Evolutionary conservation across 2,113 vertebrate genomes (phyloP).

Genomic region (Labeo catla): DNA sequence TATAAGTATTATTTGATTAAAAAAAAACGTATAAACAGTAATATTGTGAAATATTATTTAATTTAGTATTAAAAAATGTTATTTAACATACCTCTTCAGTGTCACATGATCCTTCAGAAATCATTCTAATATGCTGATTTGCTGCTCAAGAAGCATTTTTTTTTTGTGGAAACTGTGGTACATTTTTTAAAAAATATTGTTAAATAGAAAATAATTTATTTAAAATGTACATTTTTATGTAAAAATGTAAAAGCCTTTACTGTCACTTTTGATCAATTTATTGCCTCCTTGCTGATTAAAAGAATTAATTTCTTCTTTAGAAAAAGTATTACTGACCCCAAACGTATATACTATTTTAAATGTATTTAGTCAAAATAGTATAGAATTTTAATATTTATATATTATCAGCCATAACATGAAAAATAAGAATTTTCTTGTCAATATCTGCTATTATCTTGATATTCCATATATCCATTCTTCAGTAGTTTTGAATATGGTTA

Average conservation of each 20-base stretch:
- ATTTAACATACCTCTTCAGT: not conserved
- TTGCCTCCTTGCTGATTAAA: not conserved
- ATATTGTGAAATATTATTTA: not conserved
- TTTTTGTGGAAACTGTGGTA: too few relatives aligned
- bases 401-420: not conserved
- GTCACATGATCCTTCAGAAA: not conserved
- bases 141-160: too few relatives aligned
- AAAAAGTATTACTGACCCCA: too few relatives aligned
- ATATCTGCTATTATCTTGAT: not conserved
- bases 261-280: not conserved
- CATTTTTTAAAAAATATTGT: too few relatives aligned
- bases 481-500: not conserved
- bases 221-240: not conserved
- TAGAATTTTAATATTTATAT: too few relatives aligned
- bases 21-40: not conserved
- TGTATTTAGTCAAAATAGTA: not conserved
- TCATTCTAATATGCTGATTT: too few relatives aligned
- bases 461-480: not conserved
- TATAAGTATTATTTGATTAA: not conserved
- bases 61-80: too few relatives aligned
- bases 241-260: too few relatives aligned
- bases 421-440: not conserved
- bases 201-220: not conserved
- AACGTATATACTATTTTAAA: too few relatives aligned
- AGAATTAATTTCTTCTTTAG: too few relatives aligned